Evolutionary conservation across 2,797 vertebrate genomes (phyloP), one percentile per base, ranked within the genome.

Genomic region (Gymnoscopelus braueri): DNA sequence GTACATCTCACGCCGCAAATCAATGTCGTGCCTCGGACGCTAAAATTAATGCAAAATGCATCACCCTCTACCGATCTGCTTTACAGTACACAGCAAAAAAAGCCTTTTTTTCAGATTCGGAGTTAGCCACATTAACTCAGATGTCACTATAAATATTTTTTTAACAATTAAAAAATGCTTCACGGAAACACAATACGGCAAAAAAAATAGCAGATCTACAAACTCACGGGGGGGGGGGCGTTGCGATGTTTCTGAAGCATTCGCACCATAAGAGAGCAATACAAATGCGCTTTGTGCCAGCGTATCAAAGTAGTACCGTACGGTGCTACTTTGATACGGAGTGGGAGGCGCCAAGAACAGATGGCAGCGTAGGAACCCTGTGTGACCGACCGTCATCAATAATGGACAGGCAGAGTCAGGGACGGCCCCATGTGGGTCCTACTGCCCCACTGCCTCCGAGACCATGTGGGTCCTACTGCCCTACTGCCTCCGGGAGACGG

Each of bases 301-400:
- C 13, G 53, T 75, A 83, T 75, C 71, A 75, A 75, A 70, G 64
- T 62, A 63, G 73, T 56, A 65, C 63, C 26, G 77, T 71, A 85
- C 8, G 70, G 78, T 74, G 82, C 60, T 50, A 77, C 63, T n/a
- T n/a, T n/a, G n/a, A n/a, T n/a, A n/a, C 35, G 1, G 74, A 79
- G 81, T 58, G 61, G 78, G 81, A 82, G 74, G 77, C 3, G 69
- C 76, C 59, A 71, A 72, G 81, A 82, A 87, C 92, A 94, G 91
- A 93, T 92, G 92, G 91, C 79, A 69, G 79, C 85, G 80, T 74
- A 84, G 84, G 77, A 87, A 84, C 84, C 75, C 71, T 77, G 69
- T 62, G 69, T 85, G 86, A 70, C 85, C 78, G 12, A 88, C 86
- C 69, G 26, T 80, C 77, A 92, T 93, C 86, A 91, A 91, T 90